These are phyloP conservation scores for Hirtodrosophila histrioides DNA, from an alignment of 2,888 invertebrate genomes.

Conservation along the genomic window DNA sequence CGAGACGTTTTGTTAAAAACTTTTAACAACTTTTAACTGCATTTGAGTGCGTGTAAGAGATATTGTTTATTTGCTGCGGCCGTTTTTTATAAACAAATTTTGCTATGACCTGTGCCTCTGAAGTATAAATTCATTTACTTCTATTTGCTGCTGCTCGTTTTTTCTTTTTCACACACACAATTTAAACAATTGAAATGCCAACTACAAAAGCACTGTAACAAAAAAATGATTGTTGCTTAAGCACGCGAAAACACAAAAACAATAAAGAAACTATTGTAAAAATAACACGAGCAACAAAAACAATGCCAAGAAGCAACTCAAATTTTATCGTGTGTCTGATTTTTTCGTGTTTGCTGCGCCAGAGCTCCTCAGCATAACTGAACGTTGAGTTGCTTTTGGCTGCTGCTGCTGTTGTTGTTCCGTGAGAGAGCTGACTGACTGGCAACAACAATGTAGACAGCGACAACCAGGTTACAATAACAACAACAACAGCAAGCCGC, in stretches of 20 bases:
- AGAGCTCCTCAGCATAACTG: constrained; percentile 84
- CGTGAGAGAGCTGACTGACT: constrained; percentile 48
- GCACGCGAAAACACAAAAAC: constrained; percentile 27
- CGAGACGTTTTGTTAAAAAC: constrained; percentile 60
- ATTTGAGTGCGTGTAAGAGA: constrained; percentile 15
- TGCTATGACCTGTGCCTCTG: constrained; percentile 4
- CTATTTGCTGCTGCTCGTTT: background rate
- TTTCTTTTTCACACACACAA: background rate
- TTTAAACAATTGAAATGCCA: constrained; percentile 21
- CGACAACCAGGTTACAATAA: constrained; percentile 58
- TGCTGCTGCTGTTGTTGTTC: constrained; percentile 31
- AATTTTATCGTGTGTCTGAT: constrained; percentile 39
- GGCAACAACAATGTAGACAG: constrained; percentile 4
- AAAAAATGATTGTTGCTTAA: constrained; percentile 24
- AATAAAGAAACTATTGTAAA: constrained; percentile 22
- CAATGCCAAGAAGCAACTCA: constrained; percentile 57
- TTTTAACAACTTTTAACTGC: constrained; percentile 44
- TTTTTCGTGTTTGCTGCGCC: constrained; percentile 82
- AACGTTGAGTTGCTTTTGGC: constrained; percentile 55
- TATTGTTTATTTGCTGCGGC: constrained; percentile 28
- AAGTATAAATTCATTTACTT: constrained; percentile 18
- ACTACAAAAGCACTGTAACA: constrained; percentile 9
- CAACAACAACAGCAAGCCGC: constrained; percentile 16
- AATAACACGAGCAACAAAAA: constrained; percentile 60
- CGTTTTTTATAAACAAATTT: constrained; percentile 19